Conservation (phyloP, 2,113 vertebrate genomes). For the Saiga tatarica region DNA sequence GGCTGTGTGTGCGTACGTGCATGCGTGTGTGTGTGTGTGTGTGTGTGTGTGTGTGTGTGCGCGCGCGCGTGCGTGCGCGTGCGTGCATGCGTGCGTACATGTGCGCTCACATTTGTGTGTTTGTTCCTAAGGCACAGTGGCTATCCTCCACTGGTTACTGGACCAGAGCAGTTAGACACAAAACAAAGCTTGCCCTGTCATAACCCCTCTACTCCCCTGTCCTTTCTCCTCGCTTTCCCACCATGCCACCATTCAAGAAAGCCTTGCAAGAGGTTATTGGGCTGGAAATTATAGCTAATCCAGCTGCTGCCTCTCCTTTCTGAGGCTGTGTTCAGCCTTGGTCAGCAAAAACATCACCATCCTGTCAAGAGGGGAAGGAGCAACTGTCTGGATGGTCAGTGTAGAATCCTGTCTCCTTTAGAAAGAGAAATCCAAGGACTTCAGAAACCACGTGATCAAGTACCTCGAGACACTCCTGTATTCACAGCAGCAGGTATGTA, state of each 20-base stretch:
- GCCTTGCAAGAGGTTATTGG: neutral
- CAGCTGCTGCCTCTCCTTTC: neutral
- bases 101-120: neutral
- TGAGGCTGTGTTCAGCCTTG: neutral
- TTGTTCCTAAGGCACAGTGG: neutral
- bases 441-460: constrained; percentile 91
- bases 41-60: neutral
- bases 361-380: constrained; percentile 4
- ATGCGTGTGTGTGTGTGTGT: neutral
- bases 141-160: neutral
- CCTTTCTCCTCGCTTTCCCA: neutral
- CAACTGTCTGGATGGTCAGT: constrained; percentile 8
- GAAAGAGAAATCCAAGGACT: constrained; percentile 96
- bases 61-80: no score
- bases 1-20: neutral
- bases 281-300: neutral
- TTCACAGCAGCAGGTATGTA: constrained; percentile 95
- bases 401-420: constrained; percentile 74
- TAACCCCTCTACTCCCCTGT: neutral
- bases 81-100: no score
- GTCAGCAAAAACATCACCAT: neutral
- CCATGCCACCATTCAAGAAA: neutral
- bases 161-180: neutral
- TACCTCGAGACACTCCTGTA: constrained; percentile 92
- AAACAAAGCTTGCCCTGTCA: neutral